Evolutionary conservation across 2,113 vertebrate species (phyloP), one percentile per base, ranked within the genome.

Genomic region (Pavo muticus): DNA sequence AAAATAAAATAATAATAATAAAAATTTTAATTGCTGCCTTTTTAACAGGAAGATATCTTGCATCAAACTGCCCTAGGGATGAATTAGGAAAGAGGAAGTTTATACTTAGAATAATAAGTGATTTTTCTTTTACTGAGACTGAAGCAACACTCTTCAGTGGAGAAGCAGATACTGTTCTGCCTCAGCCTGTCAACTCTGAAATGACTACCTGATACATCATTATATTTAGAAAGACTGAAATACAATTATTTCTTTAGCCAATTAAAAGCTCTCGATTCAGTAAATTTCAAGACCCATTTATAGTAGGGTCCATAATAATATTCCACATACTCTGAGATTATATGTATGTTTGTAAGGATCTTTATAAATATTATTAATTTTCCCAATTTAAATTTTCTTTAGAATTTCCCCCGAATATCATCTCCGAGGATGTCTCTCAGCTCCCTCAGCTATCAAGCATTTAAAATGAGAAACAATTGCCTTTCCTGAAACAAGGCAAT

Each of bases 181-280:
- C 45, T 59, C 69, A 54, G 11, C 32, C 71, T 67, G 42, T 21
- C 60, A 83, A 32, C 4, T 70, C 35, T 85, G 37, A 83, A 85
- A 90, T 6, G 5, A 67, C 30, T 65, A 10, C 7, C 4, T 69
- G 86, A 70, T 3, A 0, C 12, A 47, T 17, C 39, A n/a, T 75
- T 72, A 23, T 39, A 80, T 63, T 67, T 27, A n/a, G 20, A 70
- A 77, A 69, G 3, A 82, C 6, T 52, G 35, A 92, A 72, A 90
- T 23, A 42, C 2, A 40, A 4, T 40, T 4, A 1, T 5, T 3
- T 9, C 76, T 59, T 50, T 13, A 1, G 2, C 13, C 35, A 32
- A 39, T 9, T 0, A 4, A 70, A 65, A 73, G 0, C 40, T n/a
- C 92, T 82, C 11, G 24, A 61, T 3, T 67, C 32, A 10, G 6